Conservation (phyloP, 1,140 invertebrate species). For the Oncopodura yosiiana region DNA sequence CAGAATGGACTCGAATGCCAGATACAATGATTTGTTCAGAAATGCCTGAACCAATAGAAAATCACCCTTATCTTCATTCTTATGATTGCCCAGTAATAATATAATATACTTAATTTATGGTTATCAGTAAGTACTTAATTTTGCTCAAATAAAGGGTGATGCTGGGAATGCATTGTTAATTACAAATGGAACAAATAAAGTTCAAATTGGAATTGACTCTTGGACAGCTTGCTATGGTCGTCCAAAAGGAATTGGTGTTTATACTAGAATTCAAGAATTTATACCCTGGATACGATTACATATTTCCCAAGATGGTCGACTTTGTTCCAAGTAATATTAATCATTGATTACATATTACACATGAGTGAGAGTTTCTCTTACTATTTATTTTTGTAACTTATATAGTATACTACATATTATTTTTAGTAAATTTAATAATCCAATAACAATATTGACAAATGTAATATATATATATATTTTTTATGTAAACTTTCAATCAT, state of each 20-base stretch:
- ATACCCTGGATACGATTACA: slow-evolving; percentile 26
- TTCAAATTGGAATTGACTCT: slow-evolving; percentile 26
- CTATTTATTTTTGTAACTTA: no score
- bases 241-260: slow-evolving; percentile 24
- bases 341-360: no score
- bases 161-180: slow-evolving; percentile 18
- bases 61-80: slow-evolving; percentile 19
- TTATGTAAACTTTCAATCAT: no score
- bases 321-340: slow-evolving; percentile 10
- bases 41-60: slow-evolving; percentile 3
- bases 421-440: not conserved
- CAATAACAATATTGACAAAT: not conserved
- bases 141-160: slow-evolving; percentile 16
- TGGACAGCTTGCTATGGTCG: slow-evolving; percentile 30
- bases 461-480: not conserved
- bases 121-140: not conserved
- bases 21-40: slow-evolving; percentile 22
- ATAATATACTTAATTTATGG: not conserved
- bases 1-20: slow-evolving; percentile 22
- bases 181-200: slow-evolving; percentile 12
- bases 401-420: no score
- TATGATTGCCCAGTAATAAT: slow-evolving; percentile 27
- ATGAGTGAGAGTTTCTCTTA: no score
- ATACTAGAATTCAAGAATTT: slow-evolving; percentile 21
- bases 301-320: slow-evolving; percentile 25